Evolutionary conservation across 2,797 vertebrate genomes (phyloP).

Genomic region (Bovichtus diacanthus): DNA sequence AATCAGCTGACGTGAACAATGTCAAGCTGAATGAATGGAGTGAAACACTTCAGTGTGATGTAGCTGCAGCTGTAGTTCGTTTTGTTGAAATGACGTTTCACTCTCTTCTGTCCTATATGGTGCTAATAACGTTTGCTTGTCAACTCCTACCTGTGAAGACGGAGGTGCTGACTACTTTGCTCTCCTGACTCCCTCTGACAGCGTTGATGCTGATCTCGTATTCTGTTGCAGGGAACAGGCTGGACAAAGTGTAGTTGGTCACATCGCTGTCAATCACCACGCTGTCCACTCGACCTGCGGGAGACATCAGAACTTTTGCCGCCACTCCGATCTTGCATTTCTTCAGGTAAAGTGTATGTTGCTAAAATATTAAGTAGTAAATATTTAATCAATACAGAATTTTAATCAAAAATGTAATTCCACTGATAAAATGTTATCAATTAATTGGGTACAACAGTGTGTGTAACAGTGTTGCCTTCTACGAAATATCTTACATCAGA

Average conservation of each 20-base stretch:
- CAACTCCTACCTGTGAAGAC: slow-evolving; percentile 73
- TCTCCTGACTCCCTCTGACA: slow-evolving; percentile 91
- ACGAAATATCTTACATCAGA: slow-evolving; percentile 37
- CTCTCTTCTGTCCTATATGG: background rate
- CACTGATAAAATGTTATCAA: slow-evolving; percentile 59
- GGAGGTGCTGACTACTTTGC: slow-evolving; percentile 86
- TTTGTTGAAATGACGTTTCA: too few relatives aligned
- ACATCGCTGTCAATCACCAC: slow-evolving; percentile 89
- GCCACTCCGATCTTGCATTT: slow-evolving; percentile 1
- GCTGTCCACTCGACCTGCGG: slow-evolving; percentile 91
- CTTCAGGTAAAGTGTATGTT: background rate
- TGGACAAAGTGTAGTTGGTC: slow-evolving; percentile 89
- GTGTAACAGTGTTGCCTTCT: slow-evolving; percentile 10
- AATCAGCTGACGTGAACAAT: background rate
- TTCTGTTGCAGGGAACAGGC: slow-evolving; percentile 92
- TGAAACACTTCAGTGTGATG: background rate
- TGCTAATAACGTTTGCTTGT: background rate
- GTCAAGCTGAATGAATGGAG: background rate
- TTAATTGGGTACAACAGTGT: slow-evolving; percentile 51
- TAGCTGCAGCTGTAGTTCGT: background rate
- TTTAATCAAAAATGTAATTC: slow-evolving; percentile 61
- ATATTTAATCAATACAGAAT: slow-evolving; percentile 40
- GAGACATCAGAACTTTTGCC: slow-evolving; percentile 1
- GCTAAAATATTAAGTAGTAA: too few relatives aligned
- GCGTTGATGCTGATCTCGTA: slow-evolving; percentile 92